Percentiles rank a stretch among this genome's conserved stretches.
Evolutionary conservation across 2,797 vertebrate species (phyloP).

Genomic region (Rhinella marina): DNA sequence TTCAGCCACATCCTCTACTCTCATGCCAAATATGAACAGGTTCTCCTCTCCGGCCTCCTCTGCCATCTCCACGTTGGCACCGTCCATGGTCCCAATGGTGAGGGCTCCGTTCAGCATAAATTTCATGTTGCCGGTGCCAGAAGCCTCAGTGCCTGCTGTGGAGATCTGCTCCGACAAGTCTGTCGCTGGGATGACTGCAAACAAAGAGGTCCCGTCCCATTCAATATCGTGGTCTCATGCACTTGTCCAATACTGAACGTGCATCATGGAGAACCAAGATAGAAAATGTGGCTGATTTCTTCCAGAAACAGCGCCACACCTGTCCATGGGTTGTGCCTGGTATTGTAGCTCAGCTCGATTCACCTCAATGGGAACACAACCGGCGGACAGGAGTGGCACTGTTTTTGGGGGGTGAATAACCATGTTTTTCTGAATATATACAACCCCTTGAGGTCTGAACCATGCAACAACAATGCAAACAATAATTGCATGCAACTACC

Average conservation of each 20-base stretch:
- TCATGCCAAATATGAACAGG: slow-evolving; percentile 97
- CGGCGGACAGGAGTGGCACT: no score
- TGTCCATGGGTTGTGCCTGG: not conserved
- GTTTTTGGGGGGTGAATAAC: no score
- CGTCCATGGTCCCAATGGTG: slow-evolving; percentile 97
- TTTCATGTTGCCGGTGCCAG: slow-evolving; percentile 97
- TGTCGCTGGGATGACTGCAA: slow-evolving; percentile 91
- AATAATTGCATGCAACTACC: no score
- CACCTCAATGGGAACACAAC: no score
- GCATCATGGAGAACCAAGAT: not conserved
- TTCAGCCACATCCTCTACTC: slow-evolving; percentile 84
- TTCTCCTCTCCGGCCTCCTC: slow-evolving; percentile 95
- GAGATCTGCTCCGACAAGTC: slow-evolving; percentile 98
- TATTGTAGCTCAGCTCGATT: not conserved
- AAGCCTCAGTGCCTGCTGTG: slow-evolving; percentile 93
- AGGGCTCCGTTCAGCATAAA: slow-evolving; percentile 97
- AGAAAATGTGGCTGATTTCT: not conserved
- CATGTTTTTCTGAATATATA: not conserved
- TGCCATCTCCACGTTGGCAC: slow-evolving; percentile 96
- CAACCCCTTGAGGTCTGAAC: not conserved
- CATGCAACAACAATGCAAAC: no score
- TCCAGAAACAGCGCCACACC: not conserved
- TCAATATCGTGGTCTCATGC: not conserved
- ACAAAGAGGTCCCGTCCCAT: accelerated
- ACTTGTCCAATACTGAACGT: not conserved